Percentiles rank a stretch among this genome's conserved stretches.
These are phyloP conservation scores for Heterodera schachtii DNA, from an alignment of 1,140 invertebrate species.

Conservation along the genomic window DNA sequence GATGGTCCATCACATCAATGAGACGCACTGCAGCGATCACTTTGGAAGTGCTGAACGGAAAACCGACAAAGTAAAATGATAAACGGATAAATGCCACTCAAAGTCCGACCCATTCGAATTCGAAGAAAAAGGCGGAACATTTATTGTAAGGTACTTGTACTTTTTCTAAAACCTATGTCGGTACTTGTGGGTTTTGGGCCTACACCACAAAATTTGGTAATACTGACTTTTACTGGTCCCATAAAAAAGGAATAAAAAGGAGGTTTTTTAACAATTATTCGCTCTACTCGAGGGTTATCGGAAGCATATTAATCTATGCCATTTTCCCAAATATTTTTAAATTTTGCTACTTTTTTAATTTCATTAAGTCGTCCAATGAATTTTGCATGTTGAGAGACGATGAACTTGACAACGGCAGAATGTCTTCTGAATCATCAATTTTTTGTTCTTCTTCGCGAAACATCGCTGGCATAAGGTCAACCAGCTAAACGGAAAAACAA, in stretches of 20 bases:
- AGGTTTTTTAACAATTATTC: too few species aligned
- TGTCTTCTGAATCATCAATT: background rate
- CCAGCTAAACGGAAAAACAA: background rate
- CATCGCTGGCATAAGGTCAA: background rate
- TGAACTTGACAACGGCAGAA: background rate
- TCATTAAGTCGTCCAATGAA: background rate
- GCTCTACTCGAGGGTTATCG: too few species aligned
- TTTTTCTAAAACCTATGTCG: too few species aligned
- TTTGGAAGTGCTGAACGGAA: constrained; percentile 20
- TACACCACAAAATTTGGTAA: too few species aligned
- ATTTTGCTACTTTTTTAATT: background rate
- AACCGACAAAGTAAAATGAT: background rate
- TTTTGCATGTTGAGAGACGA: background rate
- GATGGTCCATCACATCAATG: constrained; percentile 29
- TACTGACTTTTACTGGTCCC: too few species aligned
- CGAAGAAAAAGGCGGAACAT: background rate
- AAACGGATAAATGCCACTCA: background rate
- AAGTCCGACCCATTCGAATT: background rate
- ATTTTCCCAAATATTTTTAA: too few species aligned
- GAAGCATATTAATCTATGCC: too few species aligned
- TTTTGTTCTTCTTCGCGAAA: background rate
- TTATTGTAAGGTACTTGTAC: too few species aligned
- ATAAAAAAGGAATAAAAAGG: too few species aligned
- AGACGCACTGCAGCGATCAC: constrained; percentile 23
- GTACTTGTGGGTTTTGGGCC: too few species aligned